Conservation (phyloP, 1,140 invertebrate genomes). For the Drosophila fuyamai region DNA sequence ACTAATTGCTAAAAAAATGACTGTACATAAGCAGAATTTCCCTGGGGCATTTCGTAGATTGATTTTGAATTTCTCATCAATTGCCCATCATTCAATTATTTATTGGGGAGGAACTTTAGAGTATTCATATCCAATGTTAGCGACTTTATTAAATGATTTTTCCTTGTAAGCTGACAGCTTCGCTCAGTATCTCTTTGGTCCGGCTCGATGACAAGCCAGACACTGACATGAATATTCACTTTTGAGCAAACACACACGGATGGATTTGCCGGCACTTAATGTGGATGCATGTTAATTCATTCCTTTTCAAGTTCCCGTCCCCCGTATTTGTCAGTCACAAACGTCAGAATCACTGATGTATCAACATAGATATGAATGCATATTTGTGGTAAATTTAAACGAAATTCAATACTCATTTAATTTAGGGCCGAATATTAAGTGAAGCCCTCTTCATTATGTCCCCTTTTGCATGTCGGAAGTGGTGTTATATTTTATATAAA, state of each 20-base stretch:
- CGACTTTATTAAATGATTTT: constrained; percentile 61
- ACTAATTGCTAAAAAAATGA: constrained; percentile 53
- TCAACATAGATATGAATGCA: background rate
- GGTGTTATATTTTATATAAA: constrained; percentile 39
- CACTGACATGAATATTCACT: constrained; percentile 60
- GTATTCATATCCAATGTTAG: constrained; percentile 7
- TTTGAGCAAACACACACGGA: constrained; percentile 22
- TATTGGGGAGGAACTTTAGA: background rate
- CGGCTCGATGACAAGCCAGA: constrained; percentile 43
- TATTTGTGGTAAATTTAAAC: constrained; percentile 27
- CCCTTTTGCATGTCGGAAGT: constrained; percentile 6
- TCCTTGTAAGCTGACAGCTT: constrained; percentile 56
- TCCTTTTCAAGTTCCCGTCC: background rate
- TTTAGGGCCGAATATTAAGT: constrained; percentile 11
- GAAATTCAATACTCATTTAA: constrained; percentile 27
- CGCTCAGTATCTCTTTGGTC: background rate
- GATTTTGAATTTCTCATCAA: background rate
- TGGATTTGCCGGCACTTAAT: constrained; percentile 44
- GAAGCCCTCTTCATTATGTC: constrained; percentile 19
- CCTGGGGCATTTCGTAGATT: background rate
- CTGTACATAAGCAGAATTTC: background rate
- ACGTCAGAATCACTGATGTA: background rate
- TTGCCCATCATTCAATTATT: constrained; percentile 48
- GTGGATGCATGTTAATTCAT: constrained; percentile 39
- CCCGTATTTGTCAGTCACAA: constrained; percentile 11